Percentiles rank a stretch among this genome's conserved stretches.
phyloP scores from a whole-genome alignment of 2,888 invertebrate genomes.

The Drosophila mayaguana region DNA sequence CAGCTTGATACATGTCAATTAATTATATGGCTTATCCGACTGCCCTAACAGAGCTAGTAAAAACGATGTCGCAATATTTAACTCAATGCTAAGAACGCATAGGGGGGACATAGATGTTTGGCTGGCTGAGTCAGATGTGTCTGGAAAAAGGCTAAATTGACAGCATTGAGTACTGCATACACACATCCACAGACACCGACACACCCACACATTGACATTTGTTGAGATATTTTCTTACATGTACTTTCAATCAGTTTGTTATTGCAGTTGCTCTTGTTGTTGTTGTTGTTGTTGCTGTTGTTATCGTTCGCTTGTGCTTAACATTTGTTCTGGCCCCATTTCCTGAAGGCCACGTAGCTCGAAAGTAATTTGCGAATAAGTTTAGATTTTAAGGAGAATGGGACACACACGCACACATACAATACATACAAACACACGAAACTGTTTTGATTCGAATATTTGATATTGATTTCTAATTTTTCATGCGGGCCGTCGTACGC shows the following conservation, averaged over 20 bases:
- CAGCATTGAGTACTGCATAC: background rate
- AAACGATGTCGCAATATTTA: background rate
- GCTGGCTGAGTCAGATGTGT: background rate
- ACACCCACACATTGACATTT: constrained; percentile 29
- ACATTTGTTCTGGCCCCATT: constrained; percentile 51
- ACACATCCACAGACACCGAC: background rate
- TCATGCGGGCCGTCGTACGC: constrained; percentile 18
- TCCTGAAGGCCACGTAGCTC: constrained; percentile 37
- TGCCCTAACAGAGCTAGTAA: background rate
- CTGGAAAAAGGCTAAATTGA: background rate
- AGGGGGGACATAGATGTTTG: background rate
- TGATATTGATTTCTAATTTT: constrained; percentile 74
- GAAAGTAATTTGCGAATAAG: constrained; percentile 26
- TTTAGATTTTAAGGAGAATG: background rate
- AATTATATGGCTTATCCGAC: background rate
- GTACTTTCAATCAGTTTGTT: constrained; percentile 60
- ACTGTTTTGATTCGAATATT: constrained; percentile 46
- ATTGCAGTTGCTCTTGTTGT: background rate
- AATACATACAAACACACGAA: background rate
- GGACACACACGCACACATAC: background rate
- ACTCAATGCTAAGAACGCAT: background rate
- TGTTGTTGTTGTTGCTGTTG: background rate
- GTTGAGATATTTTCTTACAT: constrained; percentile 17
- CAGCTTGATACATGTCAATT: background rate
- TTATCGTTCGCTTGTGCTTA: constrained; percentile 37